Percentiles rank a stretch among this genome's conserved stretches.
phyloP scores from a whole-genome alignment of 2,113 vertebrate species.

The Ptychochromis oligacanthus region DNA sequence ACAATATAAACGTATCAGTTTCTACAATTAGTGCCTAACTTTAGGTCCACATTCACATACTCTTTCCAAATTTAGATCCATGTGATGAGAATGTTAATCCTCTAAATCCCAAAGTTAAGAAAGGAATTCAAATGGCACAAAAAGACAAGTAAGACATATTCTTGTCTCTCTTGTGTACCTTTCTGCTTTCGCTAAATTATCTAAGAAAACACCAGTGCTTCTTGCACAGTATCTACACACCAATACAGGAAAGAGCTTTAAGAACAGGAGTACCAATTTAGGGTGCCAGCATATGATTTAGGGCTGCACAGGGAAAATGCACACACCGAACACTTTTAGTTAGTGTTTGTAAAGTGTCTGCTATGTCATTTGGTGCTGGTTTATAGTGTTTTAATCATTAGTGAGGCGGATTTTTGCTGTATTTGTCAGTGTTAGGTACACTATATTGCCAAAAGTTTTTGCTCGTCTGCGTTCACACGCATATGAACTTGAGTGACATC shows the following conservation, averaged over 20 bases:
- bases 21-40: conserved; percentile 25
- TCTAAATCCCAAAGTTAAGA: conserved; percentile 39
- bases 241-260: background rate
- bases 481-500: too few species aligned
- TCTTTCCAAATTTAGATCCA: conserved; percentile 49
- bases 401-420: background rate
- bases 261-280: background rate
- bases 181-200: background rate
- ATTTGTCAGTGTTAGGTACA: background rate
- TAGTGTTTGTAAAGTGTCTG: background rate
- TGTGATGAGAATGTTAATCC: conserved; percentile 48
- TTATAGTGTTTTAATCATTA: background rate
- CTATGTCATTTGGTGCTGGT: background rate
- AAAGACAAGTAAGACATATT: background rate
- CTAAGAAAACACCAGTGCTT: background rate
- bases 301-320: background rate
- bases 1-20: background rate
- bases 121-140: conserved; percentile 34
- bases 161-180: background rate
- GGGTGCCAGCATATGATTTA: too few species aligned
- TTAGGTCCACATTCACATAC: conserved; percentile 9
- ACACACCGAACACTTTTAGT: background rate
- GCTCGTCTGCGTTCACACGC: too few species aligned
- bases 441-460: too few species aligned
- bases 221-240: background rate